A percentile compares a stretch with the other conserved stretches of the same genome.
Conservation (phyloP, 2,888 invertebrate species). For the Aporophyla nigra region DNA sequence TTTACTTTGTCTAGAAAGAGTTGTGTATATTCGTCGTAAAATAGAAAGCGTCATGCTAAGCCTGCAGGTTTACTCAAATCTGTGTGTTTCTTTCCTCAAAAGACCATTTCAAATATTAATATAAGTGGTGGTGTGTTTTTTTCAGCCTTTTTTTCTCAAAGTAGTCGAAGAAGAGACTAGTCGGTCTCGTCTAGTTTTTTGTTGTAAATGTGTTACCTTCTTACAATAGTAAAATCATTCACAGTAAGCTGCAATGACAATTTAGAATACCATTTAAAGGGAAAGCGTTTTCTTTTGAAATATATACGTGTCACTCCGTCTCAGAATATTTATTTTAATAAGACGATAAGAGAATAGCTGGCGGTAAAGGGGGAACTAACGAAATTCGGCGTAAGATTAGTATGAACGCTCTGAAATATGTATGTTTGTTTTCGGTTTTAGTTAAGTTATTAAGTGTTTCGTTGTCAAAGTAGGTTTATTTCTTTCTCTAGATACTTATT, state of each 20-base stretch:
- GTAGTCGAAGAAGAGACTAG: no score
- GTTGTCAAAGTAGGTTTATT: not conserved
- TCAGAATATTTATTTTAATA: slow-evolving; percentile 82
- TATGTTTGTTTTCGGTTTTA: slow-evolving; percentile 6
- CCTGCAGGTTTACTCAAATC: no score
- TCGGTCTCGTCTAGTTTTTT: no score
- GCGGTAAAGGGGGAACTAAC: slow-evolving; percentile 55
- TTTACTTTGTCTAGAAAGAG: no score
- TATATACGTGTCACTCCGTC: slow-evolving; percentile 69
- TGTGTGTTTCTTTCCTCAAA: no score
- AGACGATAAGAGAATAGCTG: slow-evolving; percentile 73
- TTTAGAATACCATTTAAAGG: not conserved
- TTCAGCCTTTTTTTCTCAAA: no score
- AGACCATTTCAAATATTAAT: no score
- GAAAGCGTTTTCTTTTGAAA: slow-evolving; percentile 63
- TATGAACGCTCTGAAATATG: slow-evolving; percentile 30
- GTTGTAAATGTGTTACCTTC: no score
- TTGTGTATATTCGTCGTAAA: no score
- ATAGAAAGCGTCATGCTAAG: no score
- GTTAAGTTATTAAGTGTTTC: not conserved
- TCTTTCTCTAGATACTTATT: not conserved
- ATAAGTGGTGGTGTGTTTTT: no score
- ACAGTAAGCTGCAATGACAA: not conserved
- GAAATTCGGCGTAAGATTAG: slow-evolving; percentile 65
- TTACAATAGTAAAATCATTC: no score